Conservation (phyloP, 2,888 invertebrate genomes). For the Euclidia mi region DNA sequence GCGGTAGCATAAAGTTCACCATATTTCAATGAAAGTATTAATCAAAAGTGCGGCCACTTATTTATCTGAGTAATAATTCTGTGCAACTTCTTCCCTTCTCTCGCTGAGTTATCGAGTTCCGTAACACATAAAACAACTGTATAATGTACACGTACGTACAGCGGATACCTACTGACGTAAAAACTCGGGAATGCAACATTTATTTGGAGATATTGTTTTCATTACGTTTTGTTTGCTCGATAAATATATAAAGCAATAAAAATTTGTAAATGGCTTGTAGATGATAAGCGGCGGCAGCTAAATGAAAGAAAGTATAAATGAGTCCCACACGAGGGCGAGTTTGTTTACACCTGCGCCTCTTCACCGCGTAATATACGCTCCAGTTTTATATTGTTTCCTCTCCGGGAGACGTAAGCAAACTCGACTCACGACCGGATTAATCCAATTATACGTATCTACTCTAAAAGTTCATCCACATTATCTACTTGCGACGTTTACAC, state of each 20-base stretch:
- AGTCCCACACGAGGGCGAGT: constrained; percentile 68
- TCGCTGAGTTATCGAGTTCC: constrained; percentile 52
- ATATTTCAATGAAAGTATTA: constrained; percentile 38
- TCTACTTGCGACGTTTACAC: constrained; percentile 54
- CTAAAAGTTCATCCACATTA: constrained; percentile 69
- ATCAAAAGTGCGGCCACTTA: constrained; percentile 30
- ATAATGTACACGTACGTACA: constrained; percentile 29
- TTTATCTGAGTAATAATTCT: constrained; percentile 44
- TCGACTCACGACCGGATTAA: constrained; percentile 77
- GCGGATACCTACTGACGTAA: constrained; percentile 50
- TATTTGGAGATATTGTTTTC: constrained; percentile 59
- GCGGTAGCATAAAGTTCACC: too few species aligned
- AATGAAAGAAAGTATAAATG: constrained; percentile 79
- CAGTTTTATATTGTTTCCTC: constrained; percentile 83
- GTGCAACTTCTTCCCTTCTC: constrained; percentile 40
- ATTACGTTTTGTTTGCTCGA: constrained; percentile 56
- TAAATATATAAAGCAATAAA: constrained; percentile 55
- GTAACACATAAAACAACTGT: constrained; percentile 54
- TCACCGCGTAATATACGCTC: constrained; percentile 85
- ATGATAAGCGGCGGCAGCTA: constrained; percentile 61
- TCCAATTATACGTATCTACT: constrained; percentile 79
- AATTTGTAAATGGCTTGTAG: constrained; percentile 54
- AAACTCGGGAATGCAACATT: constrained; percentile 51
- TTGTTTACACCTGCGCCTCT: constrained; percentile 84
- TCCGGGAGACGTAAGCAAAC: constrained; percentile 82